These are phyloP conservation scores for Falcunculus frontatus DNA, from an alignment of 2,113 vertebrate species.

Conservation along the genomic window DNA sequence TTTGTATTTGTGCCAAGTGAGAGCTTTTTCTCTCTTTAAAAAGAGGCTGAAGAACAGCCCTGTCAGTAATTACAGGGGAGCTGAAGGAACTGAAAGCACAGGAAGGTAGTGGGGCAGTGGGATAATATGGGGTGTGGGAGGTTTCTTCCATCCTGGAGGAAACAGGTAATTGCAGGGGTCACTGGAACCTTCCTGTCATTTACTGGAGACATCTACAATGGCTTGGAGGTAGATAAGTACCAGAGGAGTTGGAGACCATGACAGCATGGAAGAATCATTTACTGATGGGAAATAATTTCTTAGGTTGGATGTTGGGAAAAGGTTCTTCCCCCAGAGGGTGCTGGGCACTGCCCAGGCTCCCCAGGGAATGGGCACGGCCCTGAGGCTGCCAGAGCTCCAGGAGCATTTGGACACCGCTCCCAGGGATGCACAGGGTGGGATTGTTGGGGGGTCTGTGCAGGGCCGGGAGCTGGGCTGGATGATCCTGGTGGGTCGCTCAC, in stretches of 20 bases:
- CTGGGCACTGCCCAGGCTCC: too few species aligned
- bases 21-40: neutral
- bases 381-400: neutral
- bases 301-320: neutral
- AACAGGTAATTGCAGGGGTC: neutral
- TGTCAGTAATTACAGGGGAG: neutral
- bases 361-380: neutral
- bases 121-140: neutral
- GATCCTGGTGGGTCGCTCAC: accelerated
- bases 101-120: neutral
- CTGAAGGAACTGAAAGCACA: neutral
- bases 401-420: accelerated
- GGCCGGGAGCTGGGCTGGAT: accelerated
- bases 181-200: neutral
- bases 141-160: neutral
- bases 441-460: neutral
- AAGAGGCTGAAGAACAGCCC: neutral
- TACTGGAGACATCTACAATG: neutral
- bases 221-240: neutral
- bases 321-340: too few species aligned
- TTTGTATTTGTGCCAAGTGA: neutral
- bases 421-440: accelerated
- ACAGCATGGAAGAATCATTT: neutral
- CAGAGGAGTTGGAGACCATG: neutral
- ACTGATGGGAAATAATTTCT: neutral